phyloP scores from a whole-genome alignment of 2,797 vertebrate species.

The Discoglossus pictus region DNA sequence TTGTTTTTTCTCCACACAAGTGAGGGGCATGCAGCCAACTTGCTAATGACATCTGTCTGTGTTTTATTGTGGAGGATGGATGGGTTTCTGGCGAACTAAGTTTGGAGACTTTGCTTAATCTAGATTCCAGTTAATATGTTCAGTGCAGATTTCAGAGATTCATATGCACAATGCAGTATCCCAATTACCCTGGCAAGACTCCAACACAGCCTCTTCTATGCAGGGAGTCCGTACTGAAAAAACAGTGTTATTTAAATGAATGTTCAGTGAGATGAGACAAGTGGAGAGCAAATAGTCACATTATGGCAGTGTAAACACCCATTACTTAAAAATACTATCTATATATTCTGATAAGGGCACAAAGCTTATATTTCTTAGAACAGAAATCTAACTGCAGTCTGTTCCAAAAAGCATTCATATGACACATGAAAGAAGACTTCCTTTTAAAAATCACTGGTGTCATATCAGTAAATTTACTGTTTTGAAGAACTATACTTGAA shows the following conservation, averaged over 20 bases:
- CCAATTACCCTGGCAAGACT: constrained; percentile 61
- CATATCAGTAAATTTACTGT: no score
- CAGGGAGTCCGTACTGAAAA: constrained; percentile 61
- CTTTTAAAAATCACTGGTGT: no score
- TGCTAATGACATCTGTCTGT: accelerated
- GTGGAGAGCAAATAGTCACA: constrained; percentile 56
- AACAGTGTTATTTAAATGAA: constrained; percentile 59
- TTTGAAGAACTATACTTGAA: no score
- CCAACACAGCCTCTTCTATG: constrained; percentile 59
- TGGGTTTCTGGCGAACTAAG: neutral
- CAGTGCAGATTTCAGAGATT: constrained; percentile 43
- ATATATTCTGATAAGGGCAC: no score
- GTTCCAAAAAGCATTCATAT: no score
- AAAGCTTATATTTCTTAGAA: no score
- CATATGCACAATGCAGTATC: constrained; percentile 80
- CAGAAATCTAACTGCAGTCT: no score
- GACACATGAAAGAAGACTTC: no score
- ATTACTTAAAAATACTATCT: constrained; percentile 49
- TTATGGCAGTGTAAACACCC: constrained; percentile 57
- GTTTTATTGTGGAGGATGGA: neutral
- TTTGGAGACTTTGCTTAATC: neutral
- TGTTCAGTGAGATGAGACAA: constrained; percentile 55
- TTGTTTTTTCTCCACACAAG: accelerated
- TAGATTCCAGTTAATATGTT: constrained; percentile 30
- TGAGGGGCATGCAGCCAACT: accelerated